Evolutionary conservation across 2,797 vertebrate genomes (phyloP).

Genomic region (Pangasius krempfi): DNA sequence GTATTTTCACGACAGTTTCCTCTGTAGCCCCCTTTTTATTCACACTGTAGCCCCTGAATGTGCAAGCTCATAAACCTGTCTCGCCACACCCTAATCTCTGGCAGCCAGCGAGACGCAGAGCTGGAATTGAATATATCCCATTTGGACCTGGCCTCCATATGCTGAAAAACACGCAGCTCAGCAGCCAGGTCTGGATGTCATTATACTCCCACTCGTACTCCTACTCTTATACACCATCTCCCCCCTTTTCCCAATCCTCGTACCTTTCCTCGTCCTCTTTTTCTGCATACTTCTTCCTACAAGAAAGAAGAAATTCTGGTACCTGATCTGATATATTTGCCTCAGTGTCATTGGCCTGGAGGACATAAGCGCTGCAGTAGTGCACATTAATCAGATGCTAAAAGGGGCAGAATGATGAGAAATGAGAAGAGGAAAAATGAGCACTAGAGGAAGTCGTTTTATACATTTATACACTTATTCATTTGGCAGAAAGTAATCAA

Average conservation of each 20-base stretch:
- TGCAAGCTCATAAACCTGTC: constrained; percentile 16
- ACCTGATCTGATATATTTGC: background rate
- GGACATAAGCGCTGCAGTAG: background rate
- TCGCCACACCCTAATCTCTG: constrained; percentile 46
- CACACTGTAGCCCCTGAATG: background rate
- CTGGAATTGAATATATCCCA: constrained; percentile 53
- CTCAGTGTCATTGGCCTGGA: background rate
- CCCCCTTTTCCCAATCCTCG: constrained; percentile 2
- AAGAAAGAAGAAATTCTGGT: background rate
- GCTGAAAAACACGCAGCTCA: constrained; percentile 32
- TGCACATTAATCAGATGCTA: constrained; percentile 23
- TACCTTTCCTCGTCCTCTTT: background rate
- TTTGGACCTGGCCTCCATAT: constrained; percentile 40
- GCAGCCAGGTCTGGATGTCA: constrained; percentile 53
- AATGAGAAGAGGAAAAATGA: background rate
- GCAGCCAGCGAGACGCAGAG: constrained; percentile 23
- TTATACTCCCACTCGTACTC: constrained; percentile 50
- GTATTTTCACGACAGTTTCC: background rate
- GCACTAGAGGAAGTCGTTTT: background rate
- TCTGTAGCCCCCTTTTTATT: constrained; percentile 7
- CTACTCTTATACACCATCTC: constrained; percentile 12
- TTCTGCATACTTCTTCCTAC: background rate
- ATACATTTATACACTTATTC: background rate
- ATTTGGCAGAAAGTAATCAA: background rate
- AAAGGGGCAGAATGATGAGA: constrained; percentile 10